These are phyloP conservation scores for Oryzias celebensis DNA, from an alignment of 2,113 vertebrate species.

Conservation along the genomic window DNA sequence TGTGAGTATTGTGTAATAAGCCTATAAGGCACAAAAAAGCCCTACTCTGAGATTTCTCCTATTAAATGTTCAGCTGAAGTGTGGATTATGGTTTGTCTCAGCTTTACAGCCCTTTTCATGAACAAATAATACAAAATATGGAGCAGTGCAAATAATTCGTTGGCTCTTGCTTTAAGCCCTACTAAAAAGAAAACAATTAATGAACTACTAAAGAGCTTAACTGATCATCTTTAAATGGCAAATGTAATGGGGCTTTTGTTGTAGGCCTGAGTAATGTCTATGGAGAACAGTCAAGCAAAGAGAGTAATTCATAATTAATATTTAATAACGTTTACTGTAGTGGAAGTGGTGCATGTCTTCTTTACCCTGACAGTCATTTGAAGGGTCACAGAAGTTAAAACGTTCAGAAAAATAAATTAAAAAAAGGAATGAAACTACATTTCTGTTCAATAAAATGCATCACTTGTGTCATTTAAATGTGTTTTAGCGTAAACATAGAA, in stretches of 20 bases:
- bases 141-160: slow-evolving; percentile 43
- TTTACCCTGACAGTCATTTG: neutral
- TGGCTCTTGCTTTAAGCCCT: slow-evolving; percentile 46
- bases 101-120: neutral
- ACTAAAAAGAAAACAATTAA: slow-evolving; percentile 61
- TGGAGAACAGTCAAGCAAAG: slow-evolving; percentile 29
- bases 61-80: neutral
- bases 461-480: too few species aligned
- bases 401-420: too few species aligned
- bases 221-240: slow-evolving; percentile 36
- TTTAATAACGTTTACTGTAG: slow-evolving; percentile 14
- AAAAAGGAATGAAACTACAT: too few species aligned
- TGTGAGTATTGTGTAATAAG: too few species aligned
- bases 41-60: neutral
- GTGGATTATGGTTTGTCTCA: neutral
- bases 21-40: neutral
- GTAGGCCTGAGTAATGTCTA: slow-evolving; percentile 44
- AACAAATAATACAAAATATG: slow-evolving; percentile 23
- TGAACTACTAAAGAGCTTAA: slow-evolving; percentile 56
- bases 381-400: neutral
- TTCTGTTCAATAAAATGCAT: too few species aligned
- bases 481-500: too few species aligned
- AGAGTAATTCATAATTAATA: slow-evolving; percentile 7
- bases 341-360: neutral
- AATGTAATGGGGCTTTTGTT: slow-evolving; percentile 46